Percentiles rank a stretch among this genome's conserved stretches.
These are phyloP conservation scores for Lithobates pipiens DNA, from an alignment of 2,797 vertebrate genomes.

Conservation along the genomic window DNA sequence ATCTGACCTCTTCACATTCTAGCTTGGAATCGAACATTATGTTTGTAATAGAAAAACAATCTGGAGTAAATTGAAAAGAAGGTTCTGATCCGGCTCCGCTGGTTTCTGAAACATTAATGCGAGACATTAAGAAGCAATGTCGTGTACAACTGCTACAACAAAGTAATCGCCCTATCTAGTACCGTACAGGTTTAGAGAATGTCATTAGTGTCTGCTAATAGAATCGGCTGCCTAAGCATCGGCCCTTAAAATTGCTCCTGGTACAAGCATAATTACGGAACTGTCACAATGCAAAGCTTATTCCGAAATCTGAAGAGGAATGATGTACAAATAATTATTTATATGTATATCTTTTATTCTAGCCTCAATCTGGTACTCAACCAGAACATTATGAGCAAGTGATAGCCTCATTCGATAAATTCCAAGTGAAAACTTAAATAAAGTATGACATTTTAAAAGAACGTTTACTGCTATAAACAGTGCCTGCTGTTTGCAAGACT, in stretches of 20 bases:
- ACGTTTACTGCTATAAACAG: background rate
- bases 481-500: too few relatives aligned
- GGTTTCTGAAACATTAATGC: background rate
- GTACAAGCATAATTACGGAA: conserved; percentile 1
- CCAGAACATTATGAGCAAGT: background rate
- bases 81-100: background rate
- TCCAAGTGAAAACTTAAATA: background rate
- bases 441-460: background rate
- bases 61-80: conserved; percentile 26
- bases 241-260: background rate
- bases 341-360: background rate
- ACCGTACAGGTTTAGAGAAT: background rate
- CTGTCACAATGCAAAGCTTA: conserved; percentile 4
- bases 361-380: background rate
- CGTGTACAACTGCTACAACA: conserved; percentile 2
- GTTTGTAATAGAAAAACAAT: conserved; percentile 47
- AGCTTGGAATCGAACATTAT: background rate
- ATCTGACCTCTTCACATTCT: background rate
- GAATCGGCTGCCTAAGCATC: background rate
- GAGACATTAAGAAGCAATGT: conserved; percentile 17
- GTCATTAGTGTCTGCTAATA: conserved; percentile 14
- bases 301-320: conserved; percentile 6
- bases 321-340: background rate
- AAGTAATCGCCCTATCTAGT: conserved; percentile 18
- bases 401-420: background rate